Conservation (phyloP, 2,113 vertebrate genomes). For the Leucopsar rothschildi region DNA sequence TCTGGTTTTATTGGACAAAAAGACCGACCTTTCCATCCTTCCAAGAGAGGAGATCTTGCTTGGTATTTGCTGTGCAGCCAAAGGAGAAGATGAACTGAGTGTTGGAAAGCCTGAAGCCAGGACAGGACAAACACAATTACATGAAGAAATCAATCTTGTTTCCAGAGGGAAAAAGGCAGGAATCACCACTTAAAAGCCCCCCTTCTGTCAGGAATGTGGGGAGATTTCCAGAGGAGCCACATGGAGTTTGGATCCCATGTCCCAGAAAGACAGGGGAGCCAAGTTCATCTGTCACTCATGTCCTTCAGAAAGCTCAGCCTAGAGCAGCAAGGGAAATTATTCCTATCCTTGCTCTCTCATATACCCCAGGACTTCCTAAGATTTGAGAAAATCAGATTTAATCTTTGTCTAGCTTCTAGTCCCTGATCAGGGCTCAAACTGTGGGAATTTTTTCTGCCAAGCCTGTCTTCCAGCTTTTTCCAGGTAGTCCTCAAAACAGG, state of each 20-base stretch:
- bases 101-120: not conserved
- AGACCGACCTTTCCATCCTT: not conserved
- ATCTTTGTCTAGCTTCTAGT: not conserved
- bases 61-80: not conserved
- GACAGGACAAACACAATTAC: not conserved
- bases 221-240: not conserved
- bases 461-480: slow-evolving; percentile 1
- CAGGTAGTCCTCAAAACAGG: slow-evolving; percentile 33
- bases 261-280: not conserved
- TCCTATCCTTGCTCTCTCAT: not conserved
- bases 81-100: not conserved
- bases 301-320: not conserved
- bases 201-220: not conserved
- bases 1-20: not conserved
- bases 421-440: not conserved
- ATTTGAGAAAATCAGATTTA: not conserved
- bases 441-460: not conserved
- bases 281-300: not conserved
- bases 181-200: not conserved
- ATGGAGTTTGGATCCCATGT: not conserved
- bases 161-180: not conserved
- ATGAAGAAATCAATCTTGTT: not conserved
- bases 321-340: not conserved
- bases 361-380: not conserved
- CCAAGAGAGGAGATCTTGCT: not conserved